phyloP scores from a whole-genome alignment of 2,797 vertebrate genomes.

The Poeciliopsis gracilis region DNA sequence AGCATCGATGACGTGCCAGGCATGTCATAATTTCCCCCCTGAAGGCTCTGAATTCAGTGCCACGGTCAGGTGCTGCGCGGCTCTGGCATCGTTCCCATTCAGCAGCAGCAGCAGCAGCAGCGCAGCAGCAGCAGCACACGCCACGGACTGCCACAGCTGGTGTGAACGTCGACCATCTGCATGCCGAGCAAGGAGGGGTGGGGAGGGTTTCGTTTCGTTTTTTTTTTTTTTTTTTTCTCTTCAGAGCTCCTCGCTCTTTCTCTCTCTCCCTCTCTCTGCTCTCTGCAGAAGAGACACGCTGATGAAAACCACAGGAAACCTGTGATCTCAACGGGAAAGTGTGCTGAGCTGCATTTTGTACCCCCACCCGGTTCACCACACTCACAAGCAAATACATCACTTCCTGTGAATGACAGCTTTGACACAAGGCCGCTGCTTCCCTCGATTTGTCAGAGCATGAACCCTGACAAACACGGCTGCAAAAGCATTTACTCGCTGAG shows the following conservation, averaged over 20 bases:
- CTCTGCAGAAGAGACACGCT: constrained; percentile 47
- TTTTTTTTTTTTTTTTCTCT: not conserved
- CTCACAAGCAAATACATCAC: constrained; percentile 54
- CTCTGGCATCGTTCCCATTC: constrained; percentile 54
- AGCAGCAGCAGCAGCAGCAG: constrained; percentile 35
- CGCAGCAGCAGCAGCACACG: constrained; percentile 36
- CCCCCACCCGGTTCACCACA: constrained; percentile 26
- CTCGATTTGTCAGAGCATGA: constrained; percentile 30
- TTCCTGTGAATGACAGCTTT: constrained; percentile 66
- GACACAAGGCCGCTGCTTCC: constrained; percentile 39
- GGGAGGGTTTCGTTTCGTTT: too few relatives aligned
- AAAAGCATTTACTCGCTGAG: constrained; percentile 10
- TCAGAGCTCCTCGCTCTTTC: constrained; percentile 29
- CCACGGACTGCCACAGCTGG: constrained; percentile 44
- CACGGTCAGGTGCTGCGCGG: constrained; percentile 34
- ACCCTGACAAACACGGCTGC: constrained; percentile 27
- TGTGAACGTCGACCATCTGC: constrained; percentile 14
- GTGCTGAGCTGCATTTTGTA: constrained; percentile 21
- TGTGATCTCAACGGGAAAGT: constrained; percentile 29
- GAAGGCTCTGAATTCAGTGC: constrained; percentile 50
- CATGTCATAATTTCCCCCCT: constrained; percentile 60
- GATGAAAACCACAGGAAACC: constrained; percentile 71
- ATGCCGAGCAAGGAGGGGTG: not conserved
- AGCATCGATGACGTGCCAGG: constrained; percentile 53
- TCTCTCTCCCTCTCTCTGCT: constrained; percentile 34